Evolutionary conservation across 2,113 vertebrate genomes (phyloP), one percentile per base, ranked within the genome.

Genomic region (Gadus chalcogrammus): DNA sequence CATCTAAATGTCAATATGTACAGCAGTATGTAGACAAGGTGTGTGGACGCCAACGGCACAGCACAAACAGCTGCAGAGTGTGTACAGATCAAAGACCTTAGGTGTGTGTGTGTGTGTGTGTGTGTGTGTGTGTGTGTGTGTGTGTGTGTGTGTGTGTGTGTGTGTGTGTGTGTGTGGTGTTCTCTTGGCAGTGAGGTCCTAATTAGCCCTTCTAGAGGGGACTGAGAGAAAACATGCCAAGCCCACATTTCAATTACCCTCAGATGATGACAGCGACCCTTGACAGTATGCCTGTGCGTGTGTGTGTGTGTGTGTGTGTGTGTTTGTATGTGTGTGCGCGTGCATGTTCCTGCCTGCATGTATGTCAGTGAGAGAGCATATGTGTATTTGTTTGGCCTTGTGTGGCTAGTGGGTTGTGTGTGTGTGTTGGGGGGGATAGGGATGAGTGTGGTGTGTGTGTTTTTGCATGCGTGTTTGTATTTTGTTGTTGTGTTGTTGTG

Each of bases 61-160:
- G 80, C 79, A 13, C 42, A 48, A 88, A 82, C 87, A 90, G 85
- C 88, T 90, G 88, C 83, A 55, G 72, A 69, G 74, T 71, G 75
- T 18, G 38, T 52, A 66, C 66, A 83, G 89, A 89, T 90, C 89
- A 88, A 90, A 90, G 89, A 78, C 78, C 82, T 88, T 77, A 80
- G 79, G 82, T 70, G 83, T 79, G 80, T 77, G 75, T 16, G 13
- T 13, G 12, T 55, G 12, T 35, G 31, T 16, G 53, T 68, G 20
- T 64, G 59, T 5, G 20, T 69, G 15, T 24, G 20, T 73, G 70
- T 53, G 71, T 79, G 64, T 67, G 71, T 66, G 78, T 72, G 75
- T 16, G 13, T 13, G 12, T 16, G 13, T 13, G 12, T 55, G 12
- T 31, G 31, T 16, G 52, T 68, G 20, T 64, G 59, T 5, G 20